phyloP scores from a whole-genome alignment of 1,140 invertebrate genomes.

The Ptiloglossa arizonensis region DNA sequence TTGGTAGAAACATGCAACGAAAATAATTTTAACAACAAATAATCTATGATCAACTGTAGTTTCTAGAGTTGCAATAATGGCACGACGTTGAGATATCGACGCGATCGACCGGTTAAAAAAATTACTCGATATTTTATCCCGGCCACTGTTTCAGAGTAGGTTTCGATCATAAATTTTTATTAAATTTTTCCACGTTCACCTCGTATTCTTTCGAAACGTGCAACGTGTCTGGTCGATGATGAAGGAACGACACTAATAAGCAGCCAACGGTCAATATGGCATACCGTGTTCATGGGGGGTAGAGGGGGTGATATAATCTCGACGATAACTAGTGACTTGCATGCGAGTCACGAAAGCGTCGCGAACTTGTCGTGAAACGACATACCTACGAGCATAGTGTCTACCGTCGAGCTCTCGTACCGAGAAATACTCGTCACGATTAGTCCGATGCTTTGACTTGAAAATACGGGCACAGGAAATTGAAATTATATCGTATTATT shows the following conservation, averaged over 20 bases:
- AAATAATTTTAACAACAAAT: too few species aligned
- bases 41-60: too few species aligned
- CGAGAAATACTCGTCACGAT: slow-evolving; percentile 22
- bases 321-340: slow-evolving; percentile 61
- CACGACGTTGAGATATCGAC: too few species aligned
- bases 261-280: slow-evolving; percentile 52
- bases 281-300: slow-evolving; percentile 54
- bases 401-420: neutral
- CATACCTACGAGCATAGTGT: slow-evolving; percentile 48
- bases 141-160: too few species aligned
- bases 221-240: slow-evolving; percentile 54
- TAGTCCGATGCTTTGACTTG: neutral
- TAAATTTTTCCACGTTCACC: neutral
- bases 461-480: neutral
- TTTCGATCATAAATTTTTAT: neutral
- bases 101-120: too few species aligned
- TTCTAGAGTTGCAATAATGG: too few species aligned
- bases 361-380: slow-evolving; percentile 52
- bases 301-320: slow-evolving; percentile 65
- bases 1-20: too few species aligned
- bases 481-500: neutral
- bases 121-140: too few species aligned
- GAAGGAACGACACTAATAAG: slow-evolving; percentile 64
- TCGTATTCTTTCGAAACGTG: neutral
- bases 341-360: slow-evolving; percentile 64